Evolutionary conservation across 2,888 invertebrate genomes (phyloP), one percentile per base, ranked within the genome.

Genomic region (Oasisia sp.): DNA sequence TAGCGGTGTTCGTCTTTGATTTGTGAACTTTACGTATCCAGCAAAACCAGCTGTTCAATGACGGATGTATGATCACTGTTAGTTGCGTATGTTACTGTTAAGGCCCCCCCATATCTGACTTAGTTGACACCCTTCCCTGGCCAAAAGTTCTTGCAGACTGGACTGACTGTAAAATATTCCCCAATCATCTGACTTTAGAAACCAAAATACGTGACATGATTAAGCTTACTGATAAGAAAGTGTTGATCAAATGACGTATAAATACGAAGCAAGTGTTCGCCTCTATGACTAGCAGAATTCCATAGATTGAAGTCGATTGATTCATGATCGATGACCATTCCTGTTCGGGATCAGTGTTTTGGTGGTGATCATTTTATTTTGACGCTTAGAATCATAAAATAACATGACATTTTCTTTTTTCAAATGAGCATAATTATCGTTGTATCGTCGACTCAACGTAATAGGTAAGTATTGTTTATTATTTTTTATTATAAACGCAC

Each of bases 331-430:
- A 74, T 27, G 7, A 7, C 19, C 1, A n/a, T 74, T 74, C 74
- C 74, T 74, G 74, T 74, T 74, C 74, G 74, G 74, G 74, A 74
- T 74, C 27, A 74, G 74, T 74, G 74, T 27, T 74, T 74, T 74
- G 74, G 74, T 74, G 74, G 74, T 27, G 74, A 74, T 27, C 2
- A 19, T 74, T 27, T n/a, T 74, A n/a, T n/a, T 74, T 19, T 27
- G 74, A 74, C 74, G 74, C 56, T 74, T 74, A 27, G 14, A 74
- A 27, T 74, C 74, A n/a, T 74, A 27, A n/a, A 19, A 74, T 74
- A 74, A 74, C 14, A 27, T 74, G 74, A 74, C 74, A 74, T 27
- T 74, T 74, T 74, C 27, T 74, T 74, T 7, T 1, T 74, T 74
- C n/a, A 19, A 74, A n/a, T 74, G 19, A 27, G 74, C 74, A 74